phyloP scores from a whole-genome alignment of 2,888 invertebrate species.

The Tenodera sinensis region DNA sequence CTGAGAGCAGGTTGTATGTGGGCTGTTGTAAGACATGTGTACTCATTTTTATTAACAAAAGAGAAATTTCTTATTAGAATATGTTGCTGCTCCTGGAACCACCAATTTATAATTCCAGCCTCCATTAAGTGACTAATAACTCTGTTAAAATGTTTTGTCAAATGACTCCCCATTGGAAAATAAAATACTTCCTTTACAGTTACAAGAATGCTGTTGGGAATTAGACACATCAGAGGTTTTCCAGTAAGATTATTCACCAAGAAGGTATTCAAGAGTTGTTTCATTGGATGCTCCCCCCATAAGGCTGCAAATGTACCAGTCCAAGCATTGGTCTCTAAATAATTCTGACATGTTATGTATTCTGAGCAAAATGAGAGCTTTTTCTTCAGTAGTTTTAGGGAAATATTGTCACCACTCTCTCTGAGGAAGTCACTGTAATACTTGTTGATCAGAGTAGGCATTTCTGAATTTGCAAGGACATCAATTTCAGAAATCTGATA shows the following conservation, averaged over 20 bases:
- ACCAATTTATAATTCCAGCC: background rate
- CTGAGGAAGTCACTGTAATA: background rate
- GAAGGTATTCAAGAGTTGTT: background rate
- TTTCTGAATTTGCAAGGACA: background rate
- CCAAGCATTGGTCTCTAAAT: background rate
- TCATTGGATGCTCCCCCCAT: background rate
- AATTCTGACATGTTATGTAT: background rate
- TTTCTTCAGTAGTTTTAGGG: background rate
- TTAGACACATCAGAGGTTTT: background rate
- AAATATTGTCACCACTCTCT: background rate
- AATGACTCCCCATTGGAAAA: background rate
- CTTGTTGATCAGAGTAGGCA: background rate
- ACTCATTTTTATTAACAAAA: background rate
- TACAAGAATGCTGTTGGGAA: background rate
- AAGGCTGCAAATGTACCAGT: background rate
- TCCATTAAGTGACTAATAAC: background rate
- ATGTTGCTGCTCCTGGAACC: background rate
- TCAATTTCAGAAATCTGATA: background rate
- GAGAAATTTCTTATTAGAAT: background rate
- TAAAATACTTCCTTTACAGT: background rate
- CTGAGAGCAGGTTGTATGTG: background rate
- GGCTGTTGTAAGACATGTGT: background rate
- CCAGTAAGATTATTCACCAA: background rate
- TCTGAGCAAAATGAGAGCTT: background rate
- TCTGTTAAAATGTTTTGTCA: background rate